Evolutionary conservation across 2,113 vertebrate genomes (phyloP).

Genomic region (Falcunculus frontatus): DNA sequence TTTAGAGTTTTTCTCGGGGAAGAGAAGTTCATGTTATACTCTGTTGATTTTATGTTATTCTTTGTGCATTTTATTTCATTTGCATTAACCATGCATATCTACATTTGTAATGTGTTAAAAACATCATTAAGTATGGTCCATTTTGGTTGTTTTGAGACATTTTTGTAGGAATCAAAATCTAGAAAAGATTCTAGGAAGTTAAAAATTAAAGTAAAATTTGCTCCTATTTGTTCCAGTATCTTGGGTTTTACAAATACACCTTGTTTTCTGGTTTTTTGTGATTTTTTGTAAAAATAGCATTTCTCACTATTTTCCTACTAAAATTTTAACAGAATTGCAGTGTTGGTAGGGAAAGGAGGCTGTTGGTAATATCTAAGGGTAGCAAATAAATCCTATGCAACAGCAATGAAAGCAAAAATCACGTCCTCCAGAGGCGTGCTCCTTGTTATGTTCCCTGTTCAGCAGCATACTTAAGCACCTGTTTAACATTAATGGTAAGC

Average conservation of each 20-base stretch:
- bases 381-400: not conserved
- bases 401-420: conserved; percentile 15
- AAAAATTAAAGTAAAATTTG: not conserved
- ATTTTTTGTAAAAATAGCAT: not conserved
- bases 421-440: not conserved
- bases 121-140: not conserved
- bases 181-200: not conserved
- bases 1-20: not conserved
- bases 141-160: not conserved
- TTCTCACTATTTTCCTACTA: not conserved
- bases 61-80: not conserved
- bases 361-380: not conserved
- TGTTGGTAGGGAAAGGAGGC: not conserved
- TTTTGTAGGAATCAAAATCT: not conserved
- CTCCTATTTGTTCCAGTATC: not conserved
- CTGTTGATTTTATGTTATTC: not conserved
- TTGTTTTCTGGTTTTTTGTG: not conserved
- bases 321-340: not conserved
- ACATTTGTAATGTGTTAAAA: not conserved
- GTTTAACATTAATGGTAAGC: conserved; percentile 58
- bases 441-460: conserved; percentile 29
- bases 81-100: not conserved
- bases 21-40: not conserved
- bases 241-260: not conserved
- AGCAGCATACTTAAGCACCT: conserved; percentile 34